Conservation (phyloP, 2,888 invertebrate genomes). For the Tethea ocularis region DNA sequence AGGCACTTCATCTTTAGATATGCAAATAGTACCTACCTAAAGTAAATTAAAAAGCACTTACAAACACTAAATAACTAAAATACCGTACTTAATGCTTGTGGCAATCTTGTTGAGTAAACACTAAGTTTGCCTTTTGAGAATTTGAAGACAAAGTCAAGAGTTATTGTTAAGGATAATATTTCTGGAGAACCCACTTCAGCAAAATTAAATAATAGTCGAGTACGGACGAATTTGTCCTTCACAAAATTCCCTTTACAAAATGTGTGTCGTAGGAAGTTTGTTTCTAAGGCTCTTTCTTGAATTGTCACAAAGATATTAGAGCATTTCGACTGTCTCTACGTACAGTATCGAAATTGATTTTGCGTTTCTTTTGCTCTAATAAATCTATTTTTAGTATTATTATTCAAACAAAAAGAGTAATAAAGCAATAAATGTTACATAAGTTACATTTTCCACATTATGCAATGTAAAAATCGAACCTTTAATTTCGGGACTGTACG, state of each 20-base stretch:
- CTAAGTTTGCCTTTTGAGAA: slow-evolving; percentile 3
- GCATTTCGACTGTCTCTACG: too few relatives aligned
- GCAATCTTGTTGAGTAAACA: background rate
- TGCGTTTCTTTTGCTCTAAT: too few relatives aligned
- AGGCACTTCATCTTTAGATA: background rate
- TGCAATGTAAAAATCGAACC: too few relatives aligned
- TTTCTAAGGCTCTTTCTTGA: background rate
- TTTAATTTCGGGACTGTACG: too few relatives aligned
- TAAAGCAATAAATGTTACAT: too few relatives aligned
- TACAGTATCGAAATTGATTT: too few relatives aligned
- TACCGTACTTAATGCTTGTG: background rate
- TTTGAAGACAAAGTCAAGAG: slow-evolving; percentile 1
- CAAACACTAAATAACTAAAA: background rate
- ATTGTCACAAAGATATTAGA: background rate
- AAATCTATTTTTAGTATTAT: too few relatives aligned
- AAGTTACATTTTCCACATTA: too few relatives aligned
- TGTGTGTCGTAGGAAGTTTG: background rate
- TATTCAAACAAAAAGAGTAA: too few relatives aligned
- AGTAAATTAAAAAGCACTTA: background rate
- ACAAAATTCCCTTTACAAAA: background rate
- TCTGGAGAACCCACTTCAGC: slow-evolving; percentile 7
- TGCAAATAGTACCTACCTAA: background rate
- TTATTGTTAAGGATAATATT: slow-evolving; percentile 12
- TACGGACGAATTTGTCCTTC: slow-evolving; percentile 2
- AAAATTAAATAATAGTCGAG: slow-evolving; percentile 6